Evolutionary conservation across 2,888 invertebrate species (phyloP).

Genomic region (Portevinia maculata): DNA sequence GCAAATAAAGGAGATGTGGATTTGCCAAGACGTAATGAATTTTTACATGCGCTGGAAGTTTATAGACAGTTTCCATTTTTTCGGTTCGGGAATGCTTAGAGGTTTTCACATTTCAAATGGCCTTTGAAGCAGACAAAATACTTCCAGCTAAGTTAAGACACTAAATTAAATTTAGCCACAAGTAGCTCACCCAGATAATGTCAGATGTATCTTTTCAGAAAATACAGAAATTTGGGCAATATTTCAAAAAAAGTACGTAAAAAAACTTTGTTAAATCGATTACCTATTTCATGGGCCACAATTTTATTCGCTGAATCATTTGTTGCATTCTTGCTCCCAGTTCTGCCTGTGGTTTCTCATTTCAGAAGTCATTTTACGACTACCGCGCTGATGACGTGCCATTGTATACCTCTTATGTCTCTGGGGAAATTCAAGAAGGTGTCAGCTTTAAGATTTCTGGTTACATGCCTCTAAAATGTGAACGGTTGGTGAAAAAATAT

Average conservation of each 20-base stretch:
- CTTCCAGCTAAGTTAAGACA: neutral
- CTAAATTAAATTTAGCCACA: neutral
- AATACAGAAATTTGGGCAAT: neutral
- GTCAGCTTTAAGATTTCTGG: slow-evolving; percentile 80
- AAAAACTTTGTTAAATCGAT: neutral
- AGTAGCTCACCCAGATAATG: neutral
- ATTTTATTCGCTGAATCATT: too few relatives aligned
- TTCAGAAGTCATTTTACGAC: slow-evolving; percentile 79
- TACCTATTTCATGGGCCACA: too few relatives aligned
- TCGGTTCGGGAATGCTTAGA: too few relatives aligned
- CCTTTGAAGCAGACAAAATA: too few relatives aligned
- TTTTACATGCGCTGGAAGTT: too few relatives aligned
- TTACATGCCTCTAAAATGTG: slow-evolving; percentile 79
- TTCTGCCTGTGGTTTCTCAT: neutral
- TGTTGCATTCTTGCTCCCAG: too few relatives aligned
- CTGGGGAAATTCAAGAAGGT: slow-evolving; percentile 79
- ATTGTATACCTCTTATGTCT: slow-evolving; percentile 77
- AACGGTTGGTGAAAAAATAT: slow-evolving; percentile 77
- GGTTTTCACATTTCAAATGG: too few relatives aligned
- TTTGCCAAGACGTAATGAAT: too few relatives aligned
- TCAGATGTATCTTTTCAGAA: neutral
- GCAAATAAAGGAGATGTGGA: too few relatives aligned
- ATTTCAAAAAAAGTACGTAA: neutral
- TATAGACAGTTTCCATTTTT: too few relatives aligned
- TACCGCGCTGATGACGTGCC: slow-evolving; percentile 77